Evolutionary conservation across 1,140 invertebrate genomes (phyloP).

Genomic region (Drosophila nigromelanica): DNA sequence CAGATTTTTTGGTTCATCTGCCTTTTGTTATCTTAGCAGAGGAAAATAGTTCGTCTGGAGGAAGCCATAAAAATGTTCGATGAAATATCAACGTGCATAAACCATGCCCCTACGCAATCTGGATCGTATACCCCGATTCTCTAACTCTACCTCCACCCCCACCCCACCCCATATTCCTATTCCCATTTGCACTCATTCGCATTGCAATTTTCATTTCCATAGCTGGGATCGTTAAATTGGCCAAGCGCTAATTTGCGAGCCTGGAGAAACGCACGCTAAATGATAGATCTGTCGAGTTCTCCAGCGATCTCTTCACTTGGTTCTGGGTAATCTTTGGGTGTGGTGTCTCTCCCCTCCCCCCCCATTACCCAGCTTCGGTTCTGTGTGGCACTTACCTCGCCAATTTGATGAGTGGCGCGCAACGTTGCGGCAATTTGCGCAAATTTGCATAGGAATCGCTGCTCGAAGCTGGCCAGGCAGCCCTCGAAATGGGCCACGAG

Average conservation of each 20-base stretch:
- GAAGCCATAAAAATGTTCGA: slow-evolving; percentile 17
- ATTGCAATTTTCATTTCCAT: slow-evolving; percentile 32
- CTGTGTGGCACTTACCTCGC: slow-evolving; percentile 75
- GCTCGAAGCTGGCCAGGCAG: slow-evolving; percentile 86
- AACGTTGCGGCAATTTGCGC: slow-evolving; percentile 85
- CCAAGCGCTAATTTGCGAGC: slow-evolving; percentile 46
- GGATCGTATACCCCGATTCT: not conserved
- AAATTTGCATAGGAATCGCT: slow-evolving; percentile 87
- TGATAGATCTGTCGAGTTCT: slow-evolving; percentile 32
- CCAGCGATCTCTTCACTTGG: slow-evolving; percentile 8
- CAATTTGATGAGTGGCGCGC: slow-evolving; percentile 79
- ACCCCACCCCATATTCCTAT: no score
- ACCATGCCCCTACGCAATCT: not conserved
- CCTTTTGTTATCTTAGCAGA: not conserved
- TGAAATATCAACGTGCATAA: slow-evolving; percentile 12
- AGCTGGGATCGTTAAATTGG: slow-evolving; percentile 36
- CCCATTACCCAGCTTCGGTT: not conserved
- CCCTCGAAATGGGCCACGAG: slow-evolving; percentile 88
- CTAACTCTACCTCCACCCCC: slow-evolving; percentile 1
- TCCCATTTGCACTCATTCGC: not conserved
- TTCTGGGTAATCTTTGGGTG: no score
- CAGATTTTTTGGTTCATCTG: slow-evolving; percentile 7
- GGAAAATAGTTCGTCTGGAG: slow-evolving; percentile 1
- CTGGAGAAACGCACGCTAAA: slow-evolving; percentile 31
- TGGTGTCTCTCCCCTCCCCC: no score